phyloP scores from a whole-genome alignment of 2,113 vertebrate species.

The Bungarus multicinctus region DNA sequence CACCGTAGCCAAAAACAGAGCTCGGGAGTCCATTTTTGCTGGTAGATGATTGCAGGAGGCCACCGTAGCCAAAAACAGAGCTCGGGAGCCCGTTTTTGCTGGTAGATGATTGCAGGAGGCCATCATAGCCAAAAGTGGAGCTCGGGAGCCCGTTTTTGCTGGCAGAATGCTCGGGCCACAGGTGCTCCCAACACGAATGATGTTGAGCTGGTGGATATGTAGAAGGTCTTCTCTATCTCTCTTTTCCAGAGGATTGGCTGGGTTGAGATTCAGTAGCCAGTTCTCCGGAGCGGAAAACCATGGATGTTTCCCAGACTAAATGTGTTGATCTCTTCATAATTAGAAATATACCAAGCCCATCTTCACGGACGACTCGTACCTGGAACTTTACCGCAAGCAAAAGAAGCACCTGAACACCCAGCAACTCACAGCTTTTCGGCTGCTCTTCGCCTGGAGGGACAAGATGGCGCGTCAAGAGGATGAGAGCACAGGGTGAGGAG shows the following conservation, averaged over 20 bases:
- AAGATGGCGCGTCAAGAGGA: slow-evolving; percentile 88
- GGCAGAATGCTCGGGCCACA: too few relatives aligned
- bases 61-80: too few relatives aligned
- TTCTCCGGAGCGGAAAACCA: not conserved
- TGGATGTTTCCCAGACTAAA: not conserved
- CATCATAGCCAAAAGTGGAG: too few relatives aligned
- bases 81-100: too few relatives aligned
- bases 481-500: slow-evolving; percentile 88
- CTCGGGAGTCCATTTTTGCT: too few relatives aligned
- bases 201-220: not conserved
- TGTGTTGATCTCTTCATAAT: not conserved
- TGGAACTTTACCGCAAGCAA: slow-evolving; percentile 89
- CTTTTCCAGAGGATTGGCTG: not conserved
- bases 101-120: too few relatives aligned
- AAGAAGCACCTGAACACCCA: slow-evolving; percentile 91
- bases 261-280: not conserved
- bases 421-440: slow-evolving; percentile 88
- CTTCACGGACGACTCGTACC: slow-evolving; percentile 91
- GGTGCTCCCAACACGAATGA: too few relatives aligned
- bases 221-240: not conserved
- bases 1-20: too few relatives aligned
- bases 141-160: too few relatives aligned
- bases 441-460: slow-evolving; percentile 92
- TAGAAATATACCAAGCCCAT: slow-evolving; percentile 94
- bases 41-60: too few relatives aligned